A percentile compares a stretch with the other conserved stretches of the same genome.
Evolutionary conservation across 2,797 vertebrate species (phyloP).

Genomic region (Coregonus ussuriensis): DNA sequence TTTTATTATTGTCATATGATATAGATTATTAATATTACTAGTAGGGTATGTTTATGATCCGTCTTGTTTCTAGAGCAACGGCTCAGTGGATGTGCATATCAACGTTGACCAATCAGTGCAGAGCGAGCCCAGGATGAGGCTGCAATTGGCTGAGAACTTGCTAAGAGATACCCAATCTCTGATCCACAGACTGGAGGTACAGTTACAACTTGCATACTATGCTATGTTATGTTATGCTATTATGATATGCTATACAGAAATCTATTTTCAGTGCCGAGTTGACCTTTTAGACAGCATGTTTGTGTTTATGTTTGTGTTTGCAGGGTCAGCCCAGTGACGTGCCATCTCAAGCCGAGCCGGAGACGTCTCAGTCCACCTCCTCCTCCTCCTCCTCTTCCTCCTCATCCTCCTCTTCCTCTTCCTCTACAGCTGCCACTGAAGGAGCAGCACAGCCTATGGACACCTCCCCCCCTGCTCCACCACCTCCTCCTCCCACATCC

Average conservation of each 20-base stretch:
- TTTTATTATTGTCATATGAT: background rate
- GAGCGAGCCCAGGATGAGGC: slow-evolving; percentile 83
- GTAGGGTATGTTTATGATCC: background rate
- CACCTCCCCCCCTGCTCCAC: slow-evolving; percentile 31
- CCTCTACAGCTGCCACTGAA: slow-evolving; percentile 2
- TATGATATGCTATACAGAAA: background rate
- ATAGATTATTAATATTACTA: background rate
- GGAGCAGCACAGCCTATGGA: slow-evolving; percentile 48
- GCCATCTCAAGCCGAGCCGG: slow-evolving; percentile 49
- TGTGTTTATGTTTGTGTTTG: slow-evolving; percentile 32
- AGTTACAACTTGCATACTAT: background rate
- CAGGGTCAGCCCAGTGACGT: slow-evolving; percentile 59
- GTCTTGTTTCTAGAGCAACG: slow-evolving; percentile 60
- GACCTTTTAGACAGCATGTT: background rate
- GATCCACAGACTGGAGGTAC: slow-evolving; percentile 81
- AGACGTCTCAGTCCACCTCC: slow-evolving; percentile 45
- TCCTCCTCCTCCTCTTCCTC: slow-evolving; percentile 45
- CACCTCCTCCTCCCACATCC: slow-evolving; percentile 53
- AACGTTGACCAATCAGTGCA: slow-evolving; percentile 79
- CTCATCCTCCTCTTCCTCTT: slow-evolving; percentile 42
- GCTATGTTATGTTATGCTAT: background rate
- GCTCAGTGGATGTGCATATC: slow-evolving; percentile 84
- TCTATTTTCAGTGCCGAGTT: background rate
- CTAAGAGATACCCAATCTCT: slow-evolving; percentile 79
- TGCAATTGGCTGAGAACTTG: slow-evolving; percentile 84